A percentile compares a stretch with the other conserved stretches of the same genome.
Conservation (phyloP, 2,888 invertebrate genomes). For the Stenoptilia bipunctidactyla region DNA sequence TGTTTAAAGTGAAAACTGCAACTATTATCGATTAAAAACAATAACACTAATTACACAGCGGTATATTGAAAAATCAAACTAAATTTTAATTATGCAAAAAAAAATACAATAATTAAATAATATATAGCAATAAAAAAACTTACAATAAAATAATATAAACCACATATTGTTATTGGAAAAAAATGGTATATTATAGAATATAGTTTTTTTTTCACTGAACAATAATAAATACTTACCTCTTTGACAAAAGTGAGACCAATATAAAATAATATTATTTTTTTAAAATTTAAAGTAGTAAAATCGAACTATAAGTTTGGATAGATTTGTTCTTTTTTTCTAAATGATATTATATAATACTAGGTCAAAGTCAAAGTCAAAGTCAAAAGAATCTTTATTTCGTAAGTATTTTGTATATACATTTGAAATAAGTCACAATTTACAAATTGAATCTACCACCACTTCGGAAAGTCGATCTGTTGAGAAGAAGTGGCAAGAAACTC, state of each 20-base stretch:
- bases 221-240: conserved; percentile 46
- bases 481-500: no score
- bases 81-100: not conserved
- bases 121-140: not conserved
- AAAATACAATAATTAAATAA: not conserved
- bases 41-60: not conserved
- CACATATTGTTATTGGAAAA: conserved; percentile 13
- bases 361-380: conserved; percentile 24
- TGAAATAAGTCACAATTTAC: no score
- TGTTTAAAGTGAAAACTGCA: no score
- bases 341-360: conserved; percentile 34
- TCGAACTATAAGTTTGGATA: conserved; percentile 58
- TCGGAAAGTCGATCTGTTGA: no score
- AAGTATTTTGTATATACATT: no score
- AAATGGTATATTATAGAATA: conserved; percentile 7
- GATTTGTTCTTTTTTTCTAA: conserved; percentile 26
- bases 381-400: no score
- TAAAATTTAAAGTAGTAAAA: conserved; percentile 16
- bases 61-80: not conserved
- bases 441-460: no score
- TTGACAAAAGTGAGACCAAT: conserved; percentile 67
- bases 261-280: conserved; percentile 32
- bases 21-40: no score
- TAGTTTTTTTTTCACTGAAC: conserved; percentile 14
- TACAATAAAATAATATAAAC: not conserved